Base-by-base conservation (phyloP, 2,888 invertebrate species). In the Lumbricus terrestris region DNA sequence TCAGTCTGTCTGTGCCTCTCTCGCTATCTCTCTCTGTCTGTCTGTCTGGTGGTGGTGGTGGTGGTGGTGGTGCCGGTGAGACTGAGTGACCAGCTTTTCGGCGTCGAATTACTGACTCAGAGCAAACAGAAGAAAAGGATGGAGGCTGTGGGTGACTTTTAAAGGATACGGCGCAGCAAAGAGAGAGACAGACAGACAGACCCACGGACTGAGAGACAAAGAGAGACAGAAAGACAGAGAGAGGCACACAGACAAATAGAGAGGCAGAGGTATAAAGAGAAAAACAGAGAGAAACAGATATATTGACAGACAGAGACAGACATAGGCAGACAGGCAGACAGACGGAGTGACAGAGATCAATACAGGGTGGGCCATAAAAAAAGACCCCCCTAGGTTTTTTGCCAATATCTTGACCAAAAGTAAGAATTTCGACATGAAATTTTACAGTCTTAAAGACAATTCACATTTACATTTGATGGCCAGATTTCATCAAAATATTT, bases 211-310 rank as follows among this genome's bases (percentile, higher is more conserved):
- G 8, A 47, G 89, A 89, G 18, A 89, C 20, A 89, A 6, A 69
- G 82, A 89, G 82, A 89, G 34, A 89, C 23, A 89, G 69, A 69
- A 8, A 89, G 40, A 85, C 18, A 89, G 89, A 34, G 1, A 40
- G 89, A 40, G 40, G 15, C 40, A 40, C 15, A 40, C 33, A 89
- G 40, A 85, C 20, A 69, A 82, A 34, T 1, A 40, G 89, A 89
- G 29, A 89, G 54, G 54, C 33, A 89, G 33, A 47, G 18, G 20
- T 18, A 47, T 47, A 23, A 23, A 47, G 4, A 23, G 47, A 47
- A 5, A 20, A 23, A 47, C 15, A 23, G 47, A 47, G 47, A 47
- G 20, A 47, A 15, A 47, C 1, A 18, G 20, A 47, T 15, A 47
- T 18, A 47, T 3, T 5, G 20, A 20, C 1, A 47, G 47, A 20